Evolutionary conservation across 2,113 vertebrate species (phyloP), one percentile per base, ranked within the genome.

Genomic region (Neoarius graeffei): DNA sequence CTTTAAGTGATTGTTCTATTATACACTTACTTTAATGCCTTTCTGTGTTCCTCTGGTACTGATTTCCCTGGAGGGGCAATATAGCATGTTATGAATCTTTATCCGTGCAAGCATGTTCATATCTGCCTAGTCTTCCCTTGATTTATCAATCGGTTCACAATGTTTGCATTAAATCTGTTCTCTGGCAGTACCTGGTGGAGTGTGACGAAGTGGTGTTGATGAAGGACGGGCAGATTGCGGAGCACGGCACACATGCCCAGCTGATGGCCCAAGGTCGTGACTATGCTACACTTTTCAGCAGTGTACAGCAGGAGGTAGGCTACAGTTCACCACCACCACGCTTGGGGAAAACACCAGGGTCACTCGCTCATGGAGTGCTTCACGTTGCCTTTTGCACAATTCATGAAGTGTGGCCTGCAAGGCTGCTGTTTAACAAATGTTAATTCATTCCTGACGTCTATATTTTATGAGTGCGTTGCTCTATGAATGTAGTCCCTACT

Each of bases 181-280:
- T 1, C 25, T 56, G 67, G 23, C 69, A 97, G 96, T 96, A 96
- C 90, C 94, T 97, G 85, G 83, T 91, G 0, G 94, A 96, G 62
- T 97, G 96, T 83, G 95, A 97, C 86, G 91, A 94, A 56, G 91
- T 96, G 64, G 86, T 96, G 83, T 92, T 96, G 84, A 96, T 97
- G 95, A 96, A 95, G 92, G 95, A 96, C 10, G 95, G 96, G 42
- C 94, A 94, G 92, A 95, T 97, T 87, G 90, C 94, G 0, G 96
- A 96, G 89, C 94, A 95, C 0, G 96, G 96, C 91, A 94, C 93
- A 48, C 96, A 96, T 64, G 86, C 84, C 1, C 94, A 96, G 86
- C 94, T 97, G 81, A 95, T 97, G 94, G 91, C 85, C 69, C 94
- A 93, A 91, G 94, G 93, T 48, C 91, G 93, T 56, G 93, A 96